Evolutionary conservation across 1,140 invertebrate species (phyloP).

Genomic region (Drosophila kohkoa): DNA sequence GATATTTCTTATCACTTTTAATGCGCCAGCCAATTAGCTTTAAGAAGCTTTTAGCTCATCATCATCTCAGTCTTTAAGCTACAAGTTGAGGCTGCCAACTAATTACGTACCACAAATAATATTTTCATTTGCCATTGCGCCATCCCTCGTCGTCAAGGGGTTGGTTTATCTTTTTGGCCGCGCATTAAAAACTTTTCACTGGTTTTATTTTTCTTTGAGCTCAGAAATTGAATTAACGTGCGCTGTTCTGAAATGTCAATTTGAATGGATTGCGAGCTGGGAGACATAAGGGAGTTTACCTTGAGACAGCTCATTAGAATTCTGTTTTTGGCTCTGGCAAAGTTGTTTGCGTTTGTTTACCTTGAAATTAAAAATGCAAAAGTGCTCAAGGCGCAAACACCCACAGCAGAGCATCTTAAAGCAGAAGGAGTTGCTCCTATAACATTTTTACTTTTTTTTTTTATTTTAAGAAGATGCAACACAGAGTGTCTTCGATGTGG

Average conservation of each 20-base stretch:
- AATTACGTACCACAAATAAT: conserved; percentile 71
- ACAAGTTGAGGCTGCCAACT: conserved; percentile 16
- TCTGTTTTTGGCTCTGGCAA: conserved; percentile 59
- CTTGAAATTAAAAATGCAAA: conserved; percentile 82
- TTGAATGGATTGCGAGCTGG: neutral
- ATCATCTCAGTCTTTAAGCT: conserved; percentile 23
- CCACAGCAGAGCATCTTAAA: neutral
- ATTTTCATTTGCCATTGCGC: conserved; percentile 40
- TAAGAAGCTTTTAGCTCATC: conserved; percentile 19
- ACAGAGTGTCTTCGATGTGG: conserved; percentile 32
- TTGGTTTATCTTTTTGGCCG: conserved; percentile 59
- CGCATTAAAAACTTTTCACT: conserved; percentile 69
- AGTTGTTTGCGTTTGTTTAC: conserved; percentile 74
- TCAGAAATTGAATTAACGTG: conserved; percentile 76
- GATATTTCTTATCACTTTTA: neutral
- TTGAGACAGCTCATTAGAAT: conserved; percentile 76
- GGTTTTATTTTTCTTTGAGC: conserved; percentile 81
- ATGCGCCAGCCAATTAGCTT: conserved; percentile 7
- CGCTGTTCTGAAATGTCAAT: conserved; percentile 68
- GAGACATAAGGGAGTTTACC: conserved; percentile 43
- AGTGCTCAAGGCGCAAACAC: conserved; percentile 46
- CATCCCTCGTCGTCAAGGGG: conserved; percentile 53
- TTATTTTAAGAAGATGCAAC: conserved; percentile 39
- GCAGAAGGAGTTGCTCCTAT: conserved; percentile 19
- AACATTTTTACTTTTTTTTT: neutral